Evolutionary conservation across 1,140 invertebrate species (phyloP).

Genomic region (Cydia pomonella): DNA sequence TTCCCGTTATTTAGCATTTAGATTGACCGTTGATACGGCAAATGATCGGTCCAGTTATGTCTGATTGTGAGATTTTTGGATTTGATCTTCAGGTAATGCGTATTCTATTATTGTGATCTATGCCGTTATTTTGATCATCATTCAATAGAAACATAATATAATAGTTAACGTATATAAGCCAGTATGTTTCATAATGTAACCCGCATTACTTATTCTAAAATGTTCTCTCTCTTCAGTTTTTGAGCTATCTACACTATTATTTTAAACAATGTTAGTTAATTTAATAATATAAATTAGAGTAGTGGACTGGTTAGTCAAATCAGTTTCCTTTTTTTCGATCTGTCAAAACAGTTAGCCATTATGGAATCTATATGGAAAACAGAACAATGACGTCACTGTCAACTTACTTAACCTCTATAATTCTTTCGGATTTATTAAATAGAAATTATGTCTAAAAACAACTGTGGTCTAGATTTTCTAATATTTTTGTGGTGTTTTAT

Average conservation of each 20-base stretch:
- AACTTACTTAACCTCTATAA: no score
- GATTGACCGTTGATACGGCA: conserved; percentile 50
- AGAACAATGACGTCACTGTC: no score
- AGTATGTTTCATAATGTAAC: background rate
- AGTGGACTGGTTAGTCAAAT: no score
- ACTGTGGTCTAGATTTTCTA: no score
- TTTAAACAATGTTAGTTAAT: no score
- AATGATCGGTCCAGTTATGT: conserved; percentile 54
- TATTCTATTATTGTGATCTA: conserved; percentile 30
- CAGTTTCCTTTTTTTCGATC: no score
- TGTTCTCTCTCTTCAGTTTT: background rate
- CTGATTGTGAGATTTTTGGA: conserved; percentile 53
- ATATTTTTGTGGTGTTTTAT: no score
- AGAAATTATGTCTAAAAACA: no score
- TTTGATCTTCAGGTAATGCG: conserved; percentile 41
- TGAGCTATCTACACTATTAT: background rate
- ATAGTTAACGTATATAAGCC: background rate
- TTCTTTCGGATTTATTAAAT: no score
- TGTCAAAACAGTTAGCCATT: no score
- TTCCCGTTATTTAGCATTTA: conserved; percentile 37
- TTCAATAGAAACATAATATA: conserved; percentile 18
- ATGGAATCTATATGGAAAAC: no score
- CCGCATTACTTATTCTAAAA: background rate
- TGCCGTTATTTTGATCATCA: conserved; percentile 21
- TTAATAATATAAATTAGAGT: no score